These are phyloP conservation scores for Copidosoma aretas DNA, from an alignment of 2,888 invertebrate genomes.

Conservation along the genomic window DNA sequence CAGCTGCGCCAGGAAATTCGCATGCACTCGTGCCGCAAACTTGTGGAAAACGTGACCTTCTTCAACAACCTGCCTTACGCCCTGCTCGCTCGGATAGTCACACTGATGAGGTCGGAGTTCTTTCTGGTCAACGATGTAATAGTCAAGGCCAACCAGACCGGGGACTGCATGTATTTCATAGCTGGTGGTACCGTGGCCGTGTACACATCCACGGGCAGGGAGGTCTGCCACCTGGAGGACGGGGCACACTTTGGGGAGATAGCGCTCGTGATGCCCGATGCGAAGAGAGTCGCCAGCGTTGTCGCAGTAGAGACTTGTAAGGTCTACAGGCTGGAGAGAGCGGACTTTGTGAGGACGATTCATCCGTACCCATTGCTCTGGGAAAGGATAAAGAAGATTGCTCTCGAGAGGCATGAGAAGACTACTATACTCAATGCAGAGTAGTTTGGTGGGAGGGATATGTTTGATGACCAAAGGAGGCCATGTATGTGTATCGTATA, in stretches of 20 bases:
- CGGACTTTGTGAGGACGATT: slow-evolving; percentile 57
- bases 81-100: slow-evolving; percentile 64
- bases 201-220: slow-evolving; percentile 63
- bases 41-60: slow-evolving; percentile 67
- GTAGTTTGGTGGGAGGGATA: slow-evolving; percentile 17
- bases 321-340: slow-evolving; percentile 58
- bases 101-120: slow-evolving; percentile 64
- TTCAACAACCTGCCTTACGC: slow-evolving; percentile 65
- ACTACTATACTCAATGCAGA: slow-evolving; percentile 53
- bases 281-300: slow-evolving; percentile 59
- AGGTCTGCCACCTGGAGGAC: slow-evolving; percentile 60
- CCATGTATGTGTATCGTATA: too few species aligned
- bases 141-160: slow-evolving; percentile 63
- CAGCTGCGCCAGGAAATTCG: slow-evolving; percentile 64
- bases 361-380: slow-evolving; percentile 60
- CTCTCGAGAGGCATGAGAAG: slow-evolving; percentile 57
- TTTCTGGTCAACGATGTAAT: slow-evolving; percentile 67
- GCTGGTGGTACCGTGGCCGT: slow-evolving; percentile 67
- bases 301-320: slow-evolving; percentile 62
- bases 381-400: slow-evolving; percentile 60
- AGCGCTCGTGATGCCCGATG: slow-evolving; percentile 59
- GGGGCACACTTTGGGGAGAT: slow-evolving; percentile 63
- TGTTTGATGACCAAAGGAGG: too few species aligned
- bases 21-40: slow-evolving; percentile 65
- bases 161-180: slow-evolving; percentile 68